phyloP scores from a whole-genome alignment of 2,113 vertebrate species.

The Collichthys lucidus region DNA sequence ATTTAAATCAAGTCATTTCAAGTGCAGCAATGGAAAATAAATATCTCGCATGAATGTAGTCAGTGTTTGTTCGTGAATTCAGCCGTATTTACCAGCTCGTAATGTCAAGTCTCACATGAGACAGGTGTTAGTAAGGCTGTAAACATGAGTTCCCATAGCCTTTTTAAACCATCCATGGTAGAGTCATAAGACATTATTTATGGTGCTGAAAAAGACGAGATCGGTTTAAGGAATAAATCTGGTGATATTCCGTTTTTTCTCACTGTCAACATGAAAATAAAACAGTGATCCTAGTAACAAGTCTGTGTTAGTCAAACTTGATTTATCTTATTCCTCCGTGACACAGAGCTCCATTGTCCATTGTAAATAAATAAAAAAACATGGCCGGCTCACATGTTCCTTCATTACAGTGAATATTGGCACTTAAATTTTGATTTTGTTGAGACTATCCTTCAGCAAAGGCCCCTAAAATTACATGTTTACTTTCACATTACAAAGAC shows the following conservation, averaged over 20 bases:
- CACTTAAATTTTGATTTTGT: not conserved
- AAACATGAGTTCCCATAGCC: slow-evolving; percentile 48
- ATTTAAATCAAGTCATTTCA: slow-evolving; percentile 67
- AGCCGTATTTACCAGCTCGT: slow-evolving; percentile 61
- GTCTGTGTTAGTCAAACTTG: not conserved
- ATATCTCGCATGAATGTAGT: slow-evolving; percentile 64
- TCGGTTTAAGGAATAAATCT: not conserved
- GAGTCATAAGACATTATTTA: slow-evolving; percentile 24
- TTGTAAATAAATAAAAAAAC: slow-evolving; percentile 12
- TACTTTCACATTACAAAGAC: too few relatives aligned
- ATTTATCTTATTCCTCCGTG: not conserved
- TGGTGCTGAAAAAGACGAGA: not conserved
- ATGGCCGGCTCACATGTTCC: not conserved
- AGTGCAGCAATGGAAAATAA: slow-evolving; percentile 64
- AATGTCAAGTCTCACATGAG: slow-evolving; percentile 42
- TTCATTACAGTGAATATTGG: too few relatives aligned
- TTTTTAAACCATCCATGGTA: slow-evolving; percentile 26
- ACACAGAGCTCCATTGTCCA: not conserved
- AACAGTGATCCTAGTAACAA: not conserved
- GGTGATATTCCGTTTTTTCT: slow-evolving; percentile 5
- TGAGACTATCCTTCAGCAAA: not conserved
- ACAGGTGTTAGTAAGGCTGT: slow-evolving; percentile 56
- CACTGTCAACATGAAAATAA: slow-evolving; percentile 9
- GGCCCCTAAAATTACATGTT: not conserved
- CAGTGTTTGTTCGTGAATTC: slow-evolving; percentile 75